Conservation (phyloP, 2,797 vertebrate species). For the Silurus lanzhouensis region DNA sequence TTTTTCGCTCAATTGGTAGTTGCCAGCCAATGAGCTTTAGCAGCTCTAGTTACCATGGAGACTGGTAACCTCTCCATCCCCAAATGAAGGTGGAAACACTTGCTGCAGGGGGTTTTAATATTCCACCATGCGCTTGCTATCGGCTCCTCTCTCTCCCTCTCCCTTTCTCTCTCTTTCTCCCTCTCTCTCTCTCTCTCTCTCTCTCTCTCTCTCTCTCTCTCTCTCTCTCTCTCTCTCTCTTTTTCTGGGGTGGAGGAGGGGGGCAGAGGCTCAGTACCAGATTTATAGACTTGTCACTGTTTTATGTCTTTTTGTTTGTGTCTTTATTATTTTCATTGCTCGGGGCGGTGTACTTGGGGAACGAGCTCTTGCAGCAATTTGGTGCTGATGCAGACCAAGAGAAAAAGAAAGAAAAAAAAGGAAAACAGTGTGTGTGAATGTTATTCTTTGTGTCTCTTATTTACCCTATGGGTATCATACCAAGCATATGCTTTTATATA, state of each 20-base stretch:
- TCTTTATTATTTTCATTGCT: conserved; percentile 70
- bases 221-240: conserved; percentile 32
- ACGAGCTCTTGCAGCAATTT: conserved; percentile 70
- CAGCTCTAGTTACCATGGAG: conserved; percentile 80
- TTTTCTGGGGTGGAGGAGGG: conserved; percentile 62
- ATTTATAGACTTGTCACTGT: conserved; percentile 77
- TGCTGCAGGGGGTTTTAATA: conserved; percentile 76
- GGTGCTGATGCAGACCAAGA: conserved; percentile 64
- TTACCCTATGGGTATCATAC: conserved; percentile 25
- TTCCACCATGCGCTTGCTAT: conserved; percentile 69
- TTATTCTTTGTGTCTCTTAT: conserved; percentile 57
- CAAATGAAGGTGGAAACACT: conserved; percentile 80
- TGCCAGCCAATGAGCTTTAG: conserved; percentile 78
- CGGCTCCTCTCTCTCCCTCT: conserved; percentile 60
- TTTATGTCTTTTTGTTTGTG: conserved; percentile 71
- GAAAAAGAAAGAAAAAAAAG: conserved; percentile 56
- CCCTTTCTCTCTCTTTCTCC: conserved; percentile 54
- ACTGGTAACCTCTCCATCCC: conserved; percentile 71
- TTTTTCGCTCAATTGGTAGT: conserved; percentile 78
- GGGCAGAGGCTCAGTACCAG: conserved; percentile 54
- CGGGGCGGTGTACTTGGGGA: conserved; percentile 68
- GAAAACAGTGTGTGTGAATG: conserved; percentile 50
- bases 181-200: conserved; percentile 15
- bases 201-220: conserved; percentile 57
- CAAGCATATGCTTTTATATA: conserved; percentile 17